Evolutionary conservation across 2,888 invertebrate species (phyloP), one percentile per base, ranked within the genome.

Genomic region (Baccha elongata): DNA sequence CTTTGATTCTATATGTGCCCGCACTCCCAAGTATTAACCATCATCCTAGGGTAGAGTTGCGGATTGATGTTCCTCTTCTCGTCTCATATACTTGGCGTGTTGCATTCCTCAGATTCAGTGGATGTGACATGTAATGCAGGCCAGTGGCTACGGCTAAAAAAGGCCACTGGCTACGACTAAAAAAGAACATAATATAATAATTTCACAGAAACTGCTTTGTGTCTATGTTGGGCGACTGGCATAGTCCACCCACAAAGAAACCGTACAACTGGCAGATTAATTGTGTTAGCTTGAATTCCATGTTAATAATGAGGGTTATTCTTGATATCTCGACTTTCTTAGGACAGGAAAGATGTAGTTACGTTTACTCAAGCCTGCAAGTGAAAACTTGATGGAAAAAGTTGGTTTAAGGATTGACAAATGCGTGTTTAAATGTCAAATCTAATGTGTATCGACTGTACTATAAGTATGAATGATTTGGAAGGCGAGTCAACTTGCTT

Each of bases 81-180:
- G 26, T 15, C 21, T 42, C 55, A 40, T 23, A 32, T 6, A 15
- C 6, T 13, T 42, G 10, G 52, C 46, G 1, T 65, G 76, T 37
- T 55, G 46, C 78, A 83, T 83, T 83, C 83, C 73, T 62, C 32
- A 44, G 13, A 67, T 50, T 50, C 55, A 72, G 62, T 83, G 53
- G 42, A 73, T 62, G 17, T 58, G 50, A 73, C 29, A 44, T 32
- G 60, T 67, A 52, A 58, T 69, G 46, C 48, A 80, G 55, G 55
- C 23, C 29, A 67, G 29, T 78, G 71, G 71, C 72, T 72, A 72
- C 48, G 65, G 65, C 26, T 78, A 46, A 13, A 13, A 3, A 40
- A 29, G 50, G n/a, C n/a, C 58, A 35, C 2, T 42, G 52, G 71
- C 52, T 52, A 3, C 26, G 60, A 71, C 46, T 60, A 50, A 55